Evolutionary conservation across 2,888 invertebrate species (phyloP), one percentile per base, ranked within the genome.

Genomic region (Zaprionus lineosus): DNA sequence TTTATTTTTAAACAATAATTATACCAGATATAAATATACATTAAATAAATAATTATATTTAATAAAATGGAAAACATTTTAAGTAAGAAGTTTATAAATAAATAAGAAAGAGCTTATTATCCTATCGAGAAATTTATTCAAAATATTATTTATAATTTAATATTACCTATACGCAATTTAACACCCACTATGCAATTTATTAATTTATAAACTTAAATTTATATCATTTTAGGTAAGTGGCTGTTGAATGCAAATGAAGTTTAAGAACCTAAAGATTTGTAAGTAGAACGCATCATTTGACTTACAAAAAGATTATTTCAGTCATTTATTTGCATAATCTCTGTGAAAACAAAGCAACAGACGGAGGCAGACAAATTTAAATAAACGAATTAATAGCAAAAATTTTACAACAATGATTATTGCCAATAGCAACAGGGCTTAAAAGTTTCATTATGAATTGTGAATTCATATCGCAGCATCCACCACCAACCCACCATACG

Each of bases 151-250:
- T n/a, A n/a, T n/a, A n/a, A n/a, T n/a, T n/a, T n/a, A n/a, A n/a
- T n/a, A n/a, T n/a, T n/a, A n/a, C n/a, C n/a, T n/a, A n/a, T n/a
- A n/a, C n/a, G 8, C 24, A 24, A 2, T 24, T 24, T 24, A 4
- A 24, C 6, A 3, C 2, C n/a, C 3, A 5, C 19, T 3, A 3
- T 19, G 5, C 9, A 31, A 40, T 41, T 15, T 33, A 11, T 24
- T 8, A 15, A n/a, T 29, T 46, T 26, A n/a, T n/a, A n/a, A n/a
- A n/a, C n/a, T n/a, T n/a, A n/a, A n/a, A n/a, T n/a, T 39, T 2
- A 4, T 63, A 36, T 58, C 18, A 24, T 63, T 74, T 19, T 65
- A 79, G 79, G 83, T 83, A 79, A 78, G 79, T 75, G 59, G 5
- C 55, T 53, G 40, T 26, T 43, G 50, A 67, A 62, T 63, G 56